Evolutionary conservation across 1,140 invertebrate species (phyloP), one percentile per base, ranked within the genome.

Genomic region (Apolygus lucorum): DNA sequence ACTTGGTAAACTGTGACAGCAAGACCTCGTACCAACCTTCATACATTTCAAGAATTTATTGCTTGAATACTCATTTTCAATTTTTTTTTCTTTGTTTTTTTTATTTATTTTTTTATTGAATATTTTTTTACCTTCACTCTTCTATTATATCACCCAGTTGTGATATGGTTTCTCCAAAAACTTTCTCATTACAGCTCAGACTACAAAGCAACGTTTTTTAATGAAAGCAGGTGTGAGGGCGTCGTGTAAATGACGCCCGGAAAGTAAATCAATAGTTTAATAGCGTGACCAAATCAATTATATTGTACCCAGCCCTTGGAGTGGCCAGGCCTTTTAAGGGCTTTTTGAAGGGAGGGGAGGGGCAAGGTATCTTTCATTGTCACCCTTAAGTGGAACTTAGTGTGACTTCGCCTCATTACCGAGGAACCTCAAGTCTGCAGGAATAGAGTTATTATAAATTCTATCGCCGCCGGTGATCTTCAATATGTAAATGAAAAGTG

Each of bases 371-470:
- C 54, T 59, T 59, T 59, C 54, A 59, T 59, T 59, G 54, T 59
- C 54, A 59, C 54, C 54, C 54, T 59, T 59, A 59, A 59, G 54
- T 59, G 54, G 54, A 59, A 59, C 54, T 59, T 59, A 59, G 54
- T 59, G 54, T 59, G 54, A 59, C 54, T 59, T 59, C 54, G 22
- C 8, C 54, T 59, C 54, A 59, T 59, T 59, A 59, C 54, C 11
- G 54, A 21, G 11, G 4, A 4, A 4, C 54, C 22, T 11, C 4
- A 42, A 42, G 34, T 17, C 34, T 8, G 4, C 17, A 21, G 64
- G 64, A 34, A 66, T 66, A 34, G 26, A 66, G 64, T 66, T 66
- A 66, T 66, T 66, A 66, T 66, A 66, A 66, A 66, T 66, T 66
- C 64, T 66, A 66, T 66, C 64, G 22, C 28, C 64, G 28, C 14